Base-by-base conservation (phyloP, 2,797 vertebrate genomes). In the Sebastes elongatus region DNA sequence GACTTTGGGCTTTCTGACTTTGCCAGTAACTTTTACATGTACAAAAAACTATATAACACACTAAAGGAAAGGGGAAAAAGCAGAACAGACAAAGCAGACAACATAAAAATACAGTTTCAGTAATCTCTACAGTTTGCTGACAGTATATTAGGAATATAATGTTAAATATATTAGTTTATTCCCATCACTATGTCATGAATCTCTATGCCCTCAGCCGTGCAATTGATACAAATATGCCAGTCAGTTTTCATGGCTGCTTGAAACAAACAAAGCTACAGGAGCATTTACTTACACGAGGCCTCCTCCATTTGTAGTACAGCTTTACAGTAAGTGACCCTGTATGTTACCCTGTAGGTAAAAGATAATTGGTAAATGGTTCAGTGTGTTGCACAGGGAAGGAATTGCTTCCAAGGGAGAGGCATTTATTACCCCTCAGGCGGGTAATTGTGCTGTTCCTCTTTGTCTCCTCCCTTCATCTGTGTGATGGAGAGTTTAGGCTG, bases 401-500 rank as follows among this genome's bases (percentile, higher is more conserved):
- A 91, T 83, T 77, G 89, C 91, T 92, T 93, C 86, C 81, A 62
- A 81, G 84, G 86, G 88, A 86, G 88, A 90, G 80, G 90, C 93
- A 93, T 94, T 94, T 93, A 92, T 95, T 96, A 91, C 94, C 92
- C 94, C 90, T 94, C 94, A 92, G 94, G 92, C 90, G 81, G 84
- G 91, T 94, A 95, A 93, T 93, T 92, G 93, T 92, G 89, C 92
- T 86, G 89, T 93, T 93, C 90, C 93, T 95, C 93, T 92, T 93
- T 93, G 92, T 95, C 94, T 92, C 92, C 93, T 94, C 88, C 94
- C 90, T 80, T 95, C 95, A 95, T 95, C 90, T 94, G 90, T 83
- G 91, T 95, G 95, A 95, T 95, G 92, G 94, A 96, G 95, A 95
- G 92, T 93, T 90, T 87, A 71, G 92, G 83, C 93, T 80, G 83